Conservation (phyloP, 1,140 invertebrate species). For the Zelostemma sp. region DNA sequence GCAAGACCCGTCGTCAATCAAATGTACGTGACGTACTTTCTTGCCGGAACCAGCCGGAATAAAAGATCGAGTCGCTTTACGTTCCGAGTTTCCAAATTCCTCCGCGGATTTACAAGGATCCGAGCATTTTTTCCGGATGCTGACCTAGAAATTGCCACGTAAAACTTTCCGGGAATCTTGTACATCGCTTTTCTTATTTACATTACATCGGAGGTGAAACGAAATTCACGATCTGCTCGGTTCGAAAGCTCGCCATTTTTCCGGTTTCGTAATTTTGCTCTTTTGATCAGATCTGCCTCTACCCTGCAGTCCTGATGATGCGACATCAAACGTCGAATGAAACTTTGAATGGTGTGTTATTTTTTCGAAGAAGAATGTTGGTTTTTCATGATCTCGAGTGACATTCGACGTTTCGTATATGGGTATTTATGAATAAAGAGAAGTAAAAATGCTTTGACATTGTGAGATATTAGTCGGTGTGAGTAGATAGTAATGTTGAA, state of each 20-base stretch:
- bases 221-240: slow-evolving; percentile 35
- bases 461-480: slow-evolving; percentile 12
- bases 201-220: background rate
- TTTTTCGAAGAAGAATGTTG: slow-evolving; percentile 2
- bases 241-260: slow-evolving; percentile 21
- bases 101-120: too few species aligned
- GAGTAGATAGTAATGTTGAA: slow-evolving; percentile 15
- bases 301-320: slow-evolving; percentile 31
- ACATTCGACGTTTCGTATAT: slow-evolving; percentile 34
- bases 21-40: background rate
- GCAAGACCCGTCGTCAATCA: too few species aligned
- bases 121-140: too few species aligned
- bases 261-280: slow-evolving; percentile 39
- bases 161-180: too few species aligned
- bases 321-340: slow-evolving; percentile 41
- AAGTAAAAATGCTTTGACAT: slow-evolving; percentile 12
- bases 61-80: background rate
- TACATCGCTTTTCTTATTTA: too few species aligned
- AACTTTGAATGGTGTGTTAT: background rate
- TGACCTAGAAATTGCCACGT: too few species aligned
- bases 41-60: background rate
- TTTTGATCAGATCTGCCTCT: slow-evolving; percentile 59
- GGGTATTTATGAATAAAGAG: slow-evolving; percentile 44
- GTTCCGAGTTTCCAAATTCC: too few species aligned
- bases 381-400: background rate